Base-by-base conservation (phyloP, 2,797 vertebrate genomes). In the Calcarius lapponicus region DNA sequence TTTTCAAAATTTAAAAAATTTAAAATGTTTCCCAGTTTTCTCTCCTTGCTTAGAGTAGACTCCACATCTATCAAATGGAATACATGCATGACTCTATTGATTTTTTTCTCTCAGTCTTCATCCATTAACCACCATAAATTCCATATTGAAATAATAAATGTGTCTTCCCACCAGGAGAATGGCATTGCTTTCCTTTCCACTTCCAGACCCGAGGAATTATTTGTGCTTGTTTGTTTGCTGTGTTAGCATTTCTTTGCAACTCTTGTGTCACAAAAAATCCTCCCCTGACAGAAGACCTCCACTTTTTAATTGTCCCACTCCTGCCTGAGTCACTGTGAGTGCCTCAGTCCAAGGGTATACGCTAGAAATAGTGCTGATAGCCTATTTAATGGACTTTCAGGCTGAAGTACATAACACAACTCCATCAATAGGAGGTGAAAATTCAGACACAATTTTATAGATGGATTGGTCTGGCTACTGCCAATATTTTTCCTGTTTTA, bases 141-240 rank as follows among this genome's bases (percentile, higher is more conserved):
- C 65, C 58, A 78, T 95, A 87, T 32, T 82, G 78, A 88, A 96
- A 96, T 91, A 96, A 92, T 74, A 95, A 94, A 73, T 93, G 43
- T 48, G 53, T 50, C 62, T 78, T 74, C 40, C 51, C 45, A 95
- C 38, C 42, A 65, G 51, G 43, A 70, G 61, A 71, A 86, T 69
- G 54, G 53, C 29, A 67, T 54, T 89, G 43, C 58, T 48, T 81
- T 80, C 51, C 51, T 78, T 76, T 84, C 61, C 40, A 48, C 34
- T 90, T 88, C 14, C 54, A 73, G 86, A 87, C 32, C 11, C 29
- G 61, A 86, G 80, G 69, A 73, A 73, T 88, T 84, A 43, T 32
- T 76, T 80, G 31, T 69, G 43, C 62, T 88, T 91, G 22, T 54
- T 97, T 96, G 48, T 86, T 96, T 95, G 85, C 54, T 72, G 10